Percentiles rank a stretch among this genome's conserved stretches.
Conservation (phyloP, 2,113 vertebrate species). For the Clarias macrocephalus region DNA sequence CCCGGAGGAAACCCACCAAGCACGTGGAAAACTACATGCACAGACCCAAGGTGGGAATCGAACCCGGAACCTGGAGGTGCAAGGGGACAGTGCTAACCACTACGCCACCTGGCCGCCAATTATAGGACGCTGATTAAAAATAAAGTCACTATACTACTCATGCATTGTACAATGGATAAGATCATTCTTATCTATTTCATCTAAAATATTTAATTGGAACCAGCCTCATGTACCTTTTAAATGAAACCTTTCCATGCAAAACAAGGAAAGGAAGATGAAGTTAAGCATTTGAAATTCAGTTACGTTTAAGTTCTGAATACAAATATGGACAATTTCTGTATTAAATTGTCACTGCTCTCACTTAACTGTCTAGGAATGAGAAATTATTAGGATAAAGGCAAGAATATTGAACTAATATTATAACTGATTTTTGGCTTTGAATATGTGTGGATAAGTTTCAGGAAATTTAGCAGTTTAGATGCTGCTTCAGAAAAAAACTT, state of each 20-base stretch:
- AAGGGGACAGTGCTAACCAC: no score
- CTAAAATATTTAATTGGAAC: background rate
- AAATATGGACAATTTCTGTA: background rate
- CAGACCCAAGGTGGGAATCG: no score
- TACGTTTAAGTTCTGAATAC: background rate
- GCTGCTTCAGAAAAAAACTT: background rate
- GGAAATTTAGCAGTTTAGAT: background rate
- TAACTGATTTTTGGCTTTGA: background rate
- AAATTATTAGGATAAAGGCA: constrained; percentile 15
- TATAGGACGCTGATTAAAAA: background rate
- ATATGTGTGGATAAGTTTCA: background rate
- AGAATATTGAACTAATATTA: background rate
- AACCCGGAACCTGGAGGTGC: no score
- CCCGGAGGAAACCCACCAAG: no score
- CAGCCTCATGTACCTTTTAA: background rate
- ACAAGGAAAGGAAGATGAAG: background rate
- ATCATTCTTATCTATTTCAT: background rate
- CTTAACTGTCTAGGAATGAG: background rate
- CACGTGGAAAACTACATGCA: no score
- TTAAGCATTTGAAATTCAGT: constrained; percentile 5
- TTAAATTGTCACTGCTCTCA: background rate
- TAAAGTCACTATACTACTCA: background rate
- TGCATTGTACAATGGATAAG: no score
- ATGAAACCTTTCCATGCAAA: background rate
- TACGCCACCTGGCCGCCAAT: no score